A percentile compares a stretch with the other conserved stretches of the same genome.
Conservation (phyloP, 1,140 invertebrate species). For the Eurosta solidaginis region DNA sequence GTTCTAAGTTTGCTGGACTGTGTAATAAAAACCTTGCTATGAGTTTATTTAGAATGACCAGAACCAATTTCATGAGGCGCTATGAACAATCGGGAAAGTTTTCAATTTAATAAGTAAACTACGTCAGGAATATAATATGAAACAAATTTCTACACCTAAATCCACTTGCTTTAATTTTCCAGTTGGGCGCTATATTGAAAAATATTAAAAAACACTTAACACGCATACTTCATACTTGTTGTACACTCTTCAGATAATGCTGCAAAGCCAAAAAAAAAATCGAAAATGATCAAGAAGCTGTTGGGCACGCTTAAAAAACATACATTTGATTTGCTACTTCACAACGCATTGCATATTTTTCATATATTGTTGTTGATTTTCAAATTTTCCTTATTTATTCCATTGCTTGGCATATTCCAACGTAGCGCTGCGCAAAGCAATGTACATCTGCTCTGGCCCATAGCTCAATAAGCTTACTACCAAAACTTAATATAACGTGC, state of each 20-base stretch:
- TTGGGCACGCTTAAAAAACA: not conserved
- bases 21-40: too few relatives aligned
- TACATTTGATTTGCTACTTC: not conserved
- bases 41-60: too few relatives aligned
- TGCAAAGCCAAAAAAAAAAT: not conserved
- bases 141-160: too few relatives aligned
- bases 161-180: too few relatives aligned
- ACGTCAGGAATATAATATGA: too few relatives aligned
- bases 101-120: too few relatives aligned
- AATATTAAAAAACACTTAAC: not conserved
- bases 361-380: not conserved
- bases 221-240: not conserved
- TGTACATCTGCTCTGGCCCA: not conserved
- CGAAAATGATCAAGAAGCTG: not conserved
- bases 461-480: not conserved
- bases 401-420: not conserved
- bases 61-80: too few relatives aligned
- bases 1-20: too few relatives aligned
- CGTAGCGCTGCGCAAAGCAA: too few relatives aligned
- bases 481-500: not conserved
- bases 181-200: too few relatives aligned
- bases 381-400: constrained; percentile 2
- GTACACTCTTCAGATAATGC: too few relatives aligned
- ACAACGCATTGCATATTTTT: not conserved
- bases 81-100: too few relatives aligned